Percentiles rank a stretch among this genome's conserved stretches.
Evolutionary conservation across 1,140 invertebrate species (phyloP).

Genomic region (Drosophila ogumai): DNA sequence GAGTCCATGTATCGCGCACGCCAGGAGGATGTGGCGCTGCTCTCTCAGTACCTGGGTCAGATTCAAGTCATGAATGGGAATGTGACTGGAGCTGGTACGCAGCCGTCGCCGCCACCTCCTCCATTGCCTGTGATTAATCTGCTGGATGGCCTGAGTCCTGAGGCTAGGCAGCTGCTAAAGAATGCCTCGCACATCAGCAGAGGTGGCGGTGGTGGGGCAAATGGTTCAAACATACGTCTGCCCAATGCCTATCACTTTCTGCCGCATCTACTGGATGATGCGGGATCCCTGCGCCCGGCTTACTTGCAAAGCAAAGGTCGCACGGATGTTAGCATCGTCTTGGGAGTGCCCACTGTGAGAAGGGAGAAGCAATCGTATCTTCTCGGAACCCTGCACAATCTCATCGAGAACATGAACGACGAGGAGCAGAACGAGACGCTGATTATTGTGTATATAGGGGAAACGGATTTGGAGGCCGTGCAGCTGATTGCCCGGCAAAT

Average conservation of each 20-base stretch:
- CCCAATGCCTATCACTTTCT: conserved; percentile 94
- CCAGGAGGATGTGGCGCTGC: conserved; percentile 89
- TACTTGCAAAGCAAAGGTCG: conserved; percentile 91
- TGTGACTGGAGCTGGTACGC: conserved; percentile 26
- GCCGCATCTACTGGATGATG: conserved; percentile 93
- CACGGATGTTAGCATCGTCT: conserved; percentile 91
- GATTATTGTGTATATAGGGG: conserved; percentile 96
- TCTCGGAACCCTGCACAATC: conserved; percentile 93
- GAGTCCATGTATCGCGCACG: conserved; percentile 90
- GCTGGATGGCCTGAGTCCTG: conserved; percentile 85
- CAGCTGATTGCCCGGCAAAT: conserved; percentile 90
- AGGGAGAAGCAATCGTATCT: conserved; percentile 96
- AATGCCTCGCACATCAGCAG: conserved; percentile 80
- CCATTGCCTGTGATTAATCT: conserved; percentile 51
- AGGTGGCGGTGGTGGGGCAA: conserved; percentile 12
- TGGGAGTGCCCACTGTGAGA: conserved; percentile 95
- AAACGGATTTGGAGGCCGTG: conserved; percentile 91
- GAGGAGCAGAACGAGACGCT: conserved; percentile 92
- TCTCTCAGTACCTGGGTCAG: conserved; percentile 87
- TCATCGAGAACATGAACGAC: conserved; percentile 92
- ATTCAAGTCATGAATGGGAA: conserved; percentile 49
- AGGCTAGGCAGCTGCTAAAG: conserved; percentile 85
- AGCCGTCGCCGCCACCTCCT: conserved; percentile 40
- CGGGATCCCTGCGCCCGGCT: conserved; percentile 91
- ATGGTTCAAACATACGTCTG: conserved; percentile 86